A percentile compares a stretch with the other conserved stretches of the same genome.
These are phyloP conservation scores for Ceratosolen fusciceps DNA, from an alignment of 1,140 invertebrate species.

Conservation along the genomic window DNA sequence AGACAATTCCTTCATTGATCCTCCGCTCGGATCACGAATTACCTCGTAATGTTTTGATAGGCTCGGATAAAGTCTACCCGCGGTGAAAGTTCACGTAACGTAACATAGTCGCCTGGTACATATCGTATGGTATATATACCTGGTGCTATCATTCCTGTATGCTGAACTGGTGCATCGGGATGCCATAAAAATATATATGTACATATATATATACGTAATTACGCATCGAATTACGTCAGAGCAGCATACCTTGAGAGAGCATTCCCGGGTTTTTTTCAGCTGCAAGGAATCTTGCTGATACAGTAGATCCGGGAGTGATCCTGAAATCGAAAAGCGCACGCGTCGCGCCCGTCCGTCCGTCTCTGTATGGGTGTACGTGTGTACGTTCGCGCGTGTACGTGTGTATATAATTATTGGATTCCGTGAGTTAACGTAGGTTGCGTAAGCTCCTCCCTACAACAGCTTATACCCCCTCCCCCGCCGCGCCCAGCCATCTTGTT, in stretches of 20 bases:
- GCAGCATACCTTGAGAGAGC: neutral
- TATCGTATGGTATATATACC: neutral
- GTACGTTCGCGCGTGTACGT: neutral
- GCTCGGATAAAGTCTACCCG: neutral
- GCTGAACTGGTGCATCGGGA: slow-evolving; percentile 9
- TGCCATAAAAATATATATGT: no score
- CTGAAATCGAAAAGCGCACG: slow-evolving; percentile 4
- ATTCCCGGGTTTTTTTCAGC: slow-evolving; percentile 1
- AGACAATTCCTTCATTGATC: neutral
- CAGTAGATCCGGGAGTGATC: neutral
- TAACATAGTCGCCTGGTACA: no score
- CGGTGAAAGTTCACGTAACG: slow-evolving; percentile 17
- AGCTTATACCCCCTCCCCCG: no score
- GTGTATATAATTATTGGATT: neutral
- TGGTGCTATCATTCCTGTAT: no score
- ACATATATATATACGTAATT: neutral
- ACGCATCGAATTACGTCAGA: slow-evolving; percentile 13
- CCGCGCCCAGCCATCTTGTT: no score
- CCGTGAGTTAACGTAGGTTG: neutral
- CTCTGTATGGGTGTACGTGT: neutral
- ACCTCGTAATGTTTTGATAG: neutral
- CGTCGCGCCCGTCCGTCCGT: no score
- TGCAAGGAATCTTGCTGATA: neutral
- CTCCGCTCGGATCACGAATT: no score
- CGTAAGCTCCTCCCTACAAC: neutral